A percentile compares a stretch with the other conserved stretches of the same genome.
These are phyloP conservation scores for Drosophila miranda DNA, from an alignment of 1,140 invertebrate species.

Conservation along the genomic window DNA sequence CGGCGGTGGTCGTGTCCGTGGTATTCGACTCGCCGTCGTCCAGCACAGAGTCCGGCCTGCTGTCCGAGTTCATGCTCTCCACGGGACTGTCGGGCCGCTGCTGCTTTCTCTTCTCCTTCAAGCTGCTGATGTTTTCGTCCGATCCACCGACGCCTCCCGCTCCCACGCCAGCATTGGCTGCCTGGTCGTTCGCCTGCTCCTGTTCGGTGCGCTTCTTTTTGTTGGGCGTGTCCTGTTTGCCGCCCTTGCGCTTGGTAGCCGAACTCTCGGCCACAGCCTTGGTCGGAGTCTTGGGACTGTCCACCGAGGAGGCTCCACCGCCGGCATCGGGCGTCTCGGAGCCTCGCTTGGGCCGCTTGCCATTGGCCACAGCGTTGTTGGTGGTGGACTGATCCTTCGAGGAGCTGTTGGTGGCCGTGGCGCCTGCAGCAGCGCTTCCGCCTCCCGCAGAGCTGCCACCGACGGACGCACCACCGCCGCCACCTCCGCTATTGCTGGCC, in stretches of 20 bases:
- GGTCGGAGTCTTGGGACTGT: slow-evolving; percentile 84
- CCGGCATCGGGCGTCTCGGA: slow-evolving; percentile 87
- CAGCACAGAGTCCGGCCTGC: slow-evolving; percentile 87
- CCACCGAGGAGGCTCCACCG: slow-evolving; percentile 48
- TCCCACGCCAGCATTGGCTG: slow-evolving; percentile 29
- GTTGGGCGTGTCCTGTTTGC: slow-evolving; percentile 87
- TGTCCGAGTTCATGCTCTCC: slow-evolving; percentile 90
- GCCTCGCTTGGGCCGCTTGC: slow-evolving; percentile 87
- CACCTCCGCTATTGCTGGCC: slow-evolving; percentile 46
- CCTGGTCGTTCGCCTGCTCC: slow-evolving; percentile 80
- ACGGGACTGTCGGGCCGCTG: slow-evolving; percentile 88
- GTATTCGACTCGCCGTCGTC: slow-evolving; percentile 87
- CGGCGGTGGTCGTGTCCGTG: slow-evolving; percentile 67
- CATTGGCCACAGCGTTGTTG: slow-evolving; percentile 84
- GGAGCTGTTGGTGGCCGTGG: slow-evolving; percentile 46
- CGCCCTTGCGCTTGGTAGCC: slow-evolving; percentile 85
- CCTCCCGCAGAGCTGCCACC: slow-evolving; percentile 6
- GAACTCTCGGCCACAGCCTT: slow-evolving; percentile 84
- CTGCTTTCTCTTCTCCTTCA: slow-evolving; percentile 88
- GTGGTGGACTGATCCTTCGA: slow-evolving; percentile 60
- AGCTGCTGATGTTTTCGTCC: slow-evolving; percentile 75
- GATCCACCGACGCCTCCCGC: not conserved
- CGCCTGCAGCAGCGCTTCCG: slow-evolving; percentile 2
- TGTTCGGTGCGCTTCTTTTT: slow-evolving; percentile 87
- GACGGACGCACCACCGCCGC: slow-evolving; percentile 40